Percentiles rank a stretch among this genome's conserved stretches.
phyloP scores from a whole-genome alignment of 2,113 vertebrate genomes.

The Phalacrocorax aristotelis region DNA sequence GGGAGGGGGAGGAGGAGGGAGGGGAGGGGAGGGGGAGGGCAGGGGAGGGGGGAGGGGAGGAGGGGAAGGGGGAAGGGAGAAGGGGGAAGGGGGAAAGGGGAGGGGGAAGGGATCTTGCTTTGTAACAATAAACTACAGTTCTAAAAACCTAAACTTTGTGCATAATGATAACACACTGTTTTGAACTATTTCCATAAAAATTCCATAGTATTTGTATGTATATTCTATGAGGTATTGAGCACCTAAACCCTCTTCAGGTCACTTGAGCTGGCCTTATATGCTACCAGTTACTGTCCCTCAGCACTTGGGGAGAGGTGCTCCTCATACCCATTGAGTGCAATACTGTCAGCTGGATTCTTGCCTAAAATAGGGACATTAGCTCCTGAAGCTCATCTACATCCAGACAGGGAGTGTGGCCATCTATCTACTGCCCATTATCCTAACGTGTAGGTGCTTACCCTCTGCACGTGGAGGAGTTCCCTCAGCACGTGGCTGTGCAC shows the following conservation, averaged over 20 bases:
- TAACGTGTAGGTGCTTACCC: background rate
- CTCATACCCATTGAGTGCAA: background rate
- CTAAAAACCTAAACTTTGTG: background rate
- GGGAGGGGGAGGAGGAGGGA: no score
- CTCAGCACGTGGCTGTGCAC: background rate
- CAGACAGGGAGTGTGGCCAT: rapidly evolving
- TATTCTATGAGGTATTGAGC: background rate
- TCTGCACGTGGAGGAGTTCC: background rate
- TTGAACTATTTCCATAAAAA: background rate
- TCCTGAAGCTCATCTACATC: background rate
- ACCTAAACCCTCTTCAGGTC: background rate
- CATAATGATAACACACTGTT: background rate
- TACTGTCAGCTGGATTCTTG: background rate
- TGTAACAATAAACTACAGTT: background rate
- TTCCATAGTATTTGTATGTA: background rate
- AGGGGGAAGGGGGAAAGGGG: no score
- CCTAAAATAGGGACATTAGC: background rate
- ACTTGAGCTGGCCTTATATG: background rate
- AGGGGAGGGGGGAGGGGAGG: no score
- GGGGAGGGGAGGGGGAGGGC: no score
- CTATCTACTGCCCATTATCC: background rate
- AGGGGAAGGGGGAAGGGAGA: no score
- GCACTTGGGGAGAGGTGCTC: background rate
- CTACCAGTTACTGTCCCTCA: background rate
- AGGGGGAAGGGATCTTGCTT: background rate